Evolutionary conservation across 2,113 vertebrate genomes (phyloP).

Genomic region (Cottus gobio): DNA sequence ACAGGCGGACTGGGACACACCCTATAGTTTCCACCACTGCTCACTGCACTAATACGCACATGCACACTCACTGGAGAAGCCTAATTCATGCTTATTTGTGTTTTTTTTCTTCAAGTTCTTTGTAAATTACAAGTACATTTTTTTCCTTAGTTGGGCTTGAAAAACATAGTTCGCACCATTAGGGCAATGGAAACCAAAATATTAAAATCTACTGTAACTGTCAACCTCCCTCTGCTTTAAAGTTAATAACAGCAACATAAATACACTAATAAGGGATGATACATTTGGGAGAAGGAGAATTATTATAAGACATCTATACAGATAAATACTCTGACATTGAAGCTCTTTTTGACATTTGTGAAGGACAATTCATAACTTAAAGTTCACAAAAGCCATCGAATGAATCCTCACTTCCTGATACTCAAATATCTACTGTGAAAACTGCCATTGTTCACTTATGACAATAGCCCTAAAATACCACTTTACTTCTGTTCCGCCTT

Average conservation of each 20-base stretch:
- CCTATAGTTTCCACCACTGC: slow-evolving; percentile 30
- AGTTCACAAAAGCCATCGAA: background rate
- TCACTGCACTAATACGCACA: background rate
- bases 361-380: background rate
- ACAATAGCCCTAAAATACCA: background rate
- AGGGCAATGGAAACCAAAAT: background rate
- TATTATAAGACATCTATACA: background rate
- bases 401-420: background rate
- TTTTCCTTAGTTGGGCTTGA: background rate
- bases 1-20: slow-evolving; percentile 36
- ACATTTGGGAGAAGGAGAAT: background rate
- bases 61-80: background rate
- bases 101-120: background rate
- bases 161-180: background rate
- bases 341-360: slow-evolving; percentile 1
- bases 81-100: background rate
- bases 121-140: slow-evolving; percentile 1
- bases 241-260: background rate
- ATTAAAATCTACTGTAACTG: slow-evolving; percentile 9
- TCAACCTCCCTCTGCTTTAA: background rate
- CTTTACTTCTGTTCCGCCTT: background rate
- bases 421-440: background rate
- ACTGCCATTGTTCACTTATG: background rate
- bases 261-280: background rate
- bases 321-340: background rate